A percentile compares a stretch with the other conserved stretches of the same genome.
Conservation (phyloP, 1,140 invertebrate genomes). For the Proales similis region DNA sequence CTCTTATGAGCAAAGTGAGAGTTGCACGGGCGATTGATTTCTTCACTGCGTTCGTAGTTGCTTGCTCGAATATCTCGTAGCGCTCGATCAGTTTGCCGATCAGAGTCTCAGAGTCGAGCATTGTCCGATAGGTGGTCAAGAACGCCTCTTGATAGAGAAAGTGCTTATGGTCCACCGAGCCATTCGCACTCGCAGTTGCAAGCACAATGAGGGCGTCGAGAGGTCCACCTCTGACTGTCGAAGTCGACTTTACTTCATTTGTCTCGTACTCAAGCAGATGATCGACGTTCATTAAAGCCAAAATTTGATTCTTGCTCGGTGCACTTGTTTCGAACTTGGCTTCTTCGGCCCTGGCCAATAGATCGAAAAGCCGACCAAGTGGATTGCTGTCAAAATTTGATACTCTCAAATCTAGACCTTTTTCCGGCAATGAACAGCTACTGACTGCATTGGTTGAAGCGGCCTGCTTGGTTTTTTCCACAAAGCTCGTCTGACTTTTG, state of each 20-base stretch:
- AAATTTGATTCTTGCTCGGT: constrained; percentile 8
- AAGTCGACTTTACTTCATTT: background rate
- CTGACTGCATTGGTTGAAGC: too few relatives aligned
- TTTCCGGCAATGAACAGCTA: too few relatives aligned
- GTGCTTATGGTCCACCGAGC: constrained; percentile 63
- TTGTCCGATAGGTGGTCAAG: constrained; percentile 88
- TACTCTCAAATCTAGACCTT: constrained; percentile 1
- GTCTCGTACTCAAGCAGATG: constrained; percentile 31
- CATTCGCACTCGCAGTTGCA: constrained; percentile 81
- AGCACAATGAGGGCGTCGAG: constrained; percentile 84
- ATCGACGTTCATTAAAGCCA: constrained; percentile 12
- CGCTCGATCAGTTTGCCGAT: constrained; percentile 78
- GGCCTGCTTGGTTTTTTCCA: background rate
- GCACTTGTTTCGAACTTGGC: too few relatives aligned
- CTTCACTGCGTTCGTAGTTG: constrained; percentile 56
- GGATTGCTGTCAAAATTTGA: constrained; percentile 6
- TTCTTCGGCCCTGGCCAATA: background rate
- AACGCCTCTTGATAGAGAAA: constrained; percentile 93
- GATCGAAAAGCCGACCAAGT: constrained; percentile 17
- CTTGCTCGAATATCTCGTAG: constrained; percentile 68
- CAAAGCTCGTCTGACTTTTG: background rate
- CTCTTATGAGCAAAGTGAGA: constrained; percentile 77
- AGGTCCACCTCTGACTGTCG: constrained; percentile 69
- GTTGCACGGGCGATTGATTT: constrained; percentile 71
- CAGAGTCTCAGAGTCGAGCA: constrained; percentile 76